Evolutionary conservation across 2,797 vertebrate genomes (phyloP).

Genomic region (Gymnodraco acuticeps): DNA sequence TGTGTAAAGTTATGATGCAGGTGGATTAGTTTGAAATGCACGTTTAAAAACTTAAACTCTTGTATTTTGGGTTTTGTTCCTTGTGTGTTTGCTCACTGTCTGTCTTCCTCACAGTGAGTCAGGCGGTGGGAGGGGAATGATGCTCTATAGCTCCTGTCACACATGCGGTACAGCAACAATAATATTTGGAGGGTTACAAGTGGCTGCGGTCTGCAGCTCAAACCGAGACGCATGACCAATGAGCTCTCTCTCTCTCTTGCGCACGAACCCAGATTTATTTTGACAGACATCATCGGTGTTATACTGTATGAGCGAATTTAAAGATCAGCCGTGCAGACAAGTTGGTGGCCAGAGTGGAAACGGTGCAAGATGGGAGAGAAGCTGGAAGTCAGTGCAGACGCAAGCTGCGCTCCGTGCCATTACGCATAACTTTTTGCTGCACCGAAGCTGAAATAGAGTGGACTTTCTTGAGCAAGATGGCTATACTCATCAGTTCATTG

Average conservation of each 20-base stretch:
- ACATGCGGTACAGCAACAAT: conserved; percentile 69
- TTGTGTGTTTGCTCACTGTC: conserved; percentile 4
- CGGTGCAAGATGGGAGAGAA: conserved; percentile 64
- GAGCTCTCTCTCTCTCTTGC: conserved; percentile 61
- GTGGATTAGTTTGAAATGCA: background rate
- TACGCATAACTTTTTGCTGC: conserved; percentile 53
- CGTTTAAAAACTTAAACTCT: background rate
- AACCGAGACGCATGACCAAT: conserved; percentile 64
- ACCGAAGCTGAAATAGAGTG: conserved; percentile 13
- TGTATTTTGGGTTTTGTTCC: no score
- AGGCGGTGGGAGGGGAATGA: conserved; percentile 42
- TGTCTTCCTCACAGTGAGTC: background rate
- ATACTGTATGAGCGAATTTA: conserved; percentile 73
- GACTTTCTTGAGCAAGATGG: conserved; percentile 68
- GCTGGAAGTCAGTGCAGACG: conserved; percentile 33
- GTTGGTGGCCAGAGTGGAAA: conserved; percentile 54
- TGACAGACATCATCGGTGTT: conserved; percentile 62
- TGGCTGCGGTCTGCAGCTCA: conserved; percentile 65
- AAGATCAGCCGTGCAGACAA: conserved; percentile 66
- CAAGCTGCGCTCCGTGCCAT: conserved; percentile 52
- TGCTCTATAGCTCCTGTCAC: conserved; percentile 58
- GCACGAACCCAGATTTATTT: conserved; percentile 64
- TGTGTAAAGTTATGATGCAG: background rate
- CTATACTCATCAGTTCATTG: conserved; percentile 48
- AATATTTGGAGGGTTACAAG: conserved; percentile 80